phyloP scores from a whole-genome alignment of 2,797 vertebrate genomes.

The Myiothlypis coronata region DNA sequence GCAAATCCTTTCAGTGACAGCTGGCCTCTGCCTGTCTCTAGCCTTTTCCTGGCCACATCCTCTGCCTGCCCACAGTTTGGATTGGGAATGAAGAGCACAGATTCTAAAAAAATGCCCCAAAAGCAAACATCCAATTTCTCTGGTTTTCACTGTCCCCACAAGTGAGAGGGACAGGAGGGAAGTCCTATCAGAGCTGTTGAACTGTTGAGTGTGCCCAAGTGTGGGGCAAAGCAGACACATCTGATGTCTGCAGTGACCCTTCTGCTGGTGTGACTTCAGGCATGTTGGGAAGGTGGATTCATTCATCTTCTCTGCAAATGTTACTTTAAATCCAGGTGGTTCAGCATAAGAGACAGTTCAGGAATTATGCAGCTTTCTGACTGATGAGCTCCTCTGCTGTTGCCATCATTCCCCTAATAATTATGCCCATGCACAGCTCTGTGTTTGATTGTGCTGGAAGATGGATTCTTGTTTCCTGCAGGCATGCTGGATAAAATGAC shows the following conservation, averaged over 20 bases:
- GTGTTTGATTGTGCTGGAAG: conserved; percentile 35
- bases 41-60: background rate
- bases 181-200: background rate
- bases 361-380: conserved; percentile 32
- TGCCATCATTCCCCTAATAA: conserved; percentile 51
- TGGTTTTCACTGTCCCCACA: background rate
- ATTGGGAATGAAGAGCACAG: background rate
- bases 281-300: background rate
- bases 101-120: background rate
- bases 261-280: background rate
- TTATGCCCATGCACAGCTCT: conserved; percentile 45
- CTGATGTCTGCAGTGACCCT: background rate
- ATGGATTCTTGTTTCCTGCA: conserved; percentile 49
- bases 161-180: background rate
- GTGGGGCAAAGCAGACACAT: accelerated
- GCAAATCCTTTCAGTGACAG: background rate
- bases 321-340: conserved; percentile 40
- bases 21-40: accelerated
- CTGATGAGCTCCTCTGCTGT: conserved; percentile 2
- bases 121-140: background rate
- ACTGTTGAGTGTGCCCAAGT: accelerated
- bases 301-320: background rate
- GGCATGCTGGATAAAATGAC: conserved; percentile 35
- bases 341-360: conserved; percentile 24
- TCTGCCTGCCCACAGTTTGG: accelerated